Evolutionary conservation across 2,888 invertebrate species (phyloP), one percentile per base, ranked within the genome.

Genomic region (Sacculina carcini): DNA sequence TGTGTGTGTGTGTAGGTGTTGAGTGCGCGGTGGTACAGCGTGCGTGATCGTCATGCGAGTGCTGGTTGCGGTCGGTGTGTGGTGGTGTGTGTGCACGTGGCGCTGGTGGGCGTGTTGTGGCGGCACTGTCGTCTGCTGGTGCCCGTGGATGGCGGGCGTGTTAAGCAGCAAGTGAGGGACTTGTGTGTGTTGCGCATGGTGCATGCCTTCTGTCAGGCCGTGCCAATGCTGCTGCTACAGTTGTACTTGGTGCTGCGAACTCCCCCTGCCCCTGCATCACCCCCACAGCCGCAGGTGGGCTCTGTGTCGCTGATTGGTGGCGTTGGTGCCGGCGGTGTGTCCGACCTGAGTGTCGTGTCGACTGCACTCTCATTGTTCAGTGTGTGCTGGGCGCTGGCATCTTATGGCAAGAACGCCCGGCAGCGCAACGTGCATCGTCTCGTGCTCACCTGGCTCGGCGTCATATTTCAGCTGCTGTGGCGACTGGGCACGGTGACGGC

Each of bases 321-420:
- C n/a, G n/a, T n/a, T n/a, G n/a, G n/a, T n/a, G n/a, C n/a, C n/a
- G n/a, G n/a, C n/a, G n/a, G n/a, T n/a, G 42, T 42, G 28, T 74
- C 76, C 16, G 79, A 84, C 63, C 65, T 86, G 54, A 78, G 81
- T 60, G 75, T 79, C 54, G 79, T 85, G 34, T 83, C 86, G 0
- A 79, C 83, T 5, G 75, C 77, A 0, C 66, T 86, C 2, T 84
- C 83, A 0, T 67, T 87, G 47, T 80, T 86, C 69, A 82, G 79
- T 53, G 78, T 85, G 46, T 85, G 85, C 62, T 87, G 87, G 87
- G 80, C 84, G 42, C 71, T 89, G 28, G 85, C 86, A 21, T 84
- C 84, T 58, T 87, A 85, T 65, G 83, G 80, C 64, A 86, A 86
- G 68, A 83, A 85, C 62, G 80, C 85, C 9, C 70, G 81, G 0